Evolutionary conservation across 2,797 vertebrate species (phyloP).

Genomic region (Neopelma chrysocephalum): DNA sequence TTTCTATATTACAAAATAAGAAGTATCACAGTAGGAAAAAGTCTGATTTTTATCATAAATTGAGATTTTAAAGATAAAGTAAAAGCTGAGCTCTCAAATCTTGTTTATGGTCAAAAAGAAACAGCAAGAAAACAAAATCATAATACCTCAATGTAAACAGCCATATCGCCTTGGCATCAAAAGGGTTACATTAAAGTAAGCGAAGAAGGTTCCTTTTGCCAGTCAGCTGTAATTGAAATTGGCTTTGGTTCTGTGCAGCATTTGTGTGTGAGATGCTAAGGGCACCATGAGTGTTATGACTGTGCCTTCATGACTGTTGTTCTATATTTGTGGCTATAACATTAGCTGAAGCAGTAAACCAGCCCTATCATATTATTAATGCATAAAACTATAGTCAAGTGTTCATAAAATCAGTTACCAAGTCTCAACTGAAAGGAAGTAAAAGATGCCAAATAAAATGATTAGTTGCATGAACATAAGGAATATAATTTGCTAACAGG

Average conservation of each 20-base stretch:
- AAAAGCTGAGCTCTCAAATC: not conserved
- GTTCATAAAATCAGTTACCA: not conserved
- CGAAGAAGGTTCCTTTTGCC: not conserved
- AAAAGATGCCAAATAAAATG: not conserved
- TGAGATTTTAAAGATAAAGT: not conserved
- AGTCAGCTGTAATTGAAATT: not conserved
- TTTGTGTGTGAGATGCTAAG: not conserved
- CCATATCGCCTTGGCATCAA: not conserved
- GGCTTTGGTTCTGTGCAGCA: not conserved
- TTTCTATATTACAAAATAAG: conserved; percentile 1
- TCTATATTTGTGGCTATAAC: not conserved
- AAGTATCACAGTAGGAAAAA: not conserved
- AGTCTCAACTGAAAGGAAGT: not conserved
- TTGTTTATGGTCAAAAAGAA: not conserved
- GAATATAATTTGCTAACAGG: not conserved
- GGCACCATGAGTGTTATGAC: not conserved
- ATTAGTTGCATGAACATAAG: not conserved
- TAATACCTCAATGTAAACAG: not conserved
- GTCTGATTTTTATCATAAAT: not conserved
- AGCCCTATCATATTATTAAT: not conserved
- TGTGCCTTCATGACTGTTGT: not conserved
- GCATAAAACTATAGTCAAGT: not conserved
- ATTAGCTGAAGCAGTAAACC: not conserved
- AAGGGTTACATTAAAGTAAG: not conserved
- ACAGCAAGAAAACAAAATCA: not conserved